phyloP scores from a whole-genome alignment of 2,888 invertebrate genomes.

The Stomorhina lunata region DNA sequence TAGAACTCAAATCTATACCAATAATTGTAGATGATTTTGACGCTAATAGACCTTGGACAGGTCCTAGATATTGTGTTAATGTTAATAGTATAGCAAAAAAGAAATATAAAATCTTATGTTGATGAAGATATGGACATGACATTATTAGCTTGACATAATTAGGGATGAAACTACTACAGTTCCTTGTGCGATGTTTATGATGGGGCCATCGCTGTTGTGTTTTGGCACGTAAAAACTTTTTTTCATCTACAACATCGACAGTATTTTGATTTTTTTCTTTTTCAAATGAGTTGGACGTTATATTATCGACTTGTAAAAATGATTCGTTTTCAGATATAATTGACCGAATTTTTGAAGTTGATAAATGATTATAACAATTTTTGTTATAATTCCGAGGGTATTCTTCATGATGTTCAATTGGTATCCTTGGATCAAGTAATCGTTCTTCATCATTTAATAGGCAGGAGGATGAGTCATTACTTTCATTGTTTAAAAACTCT shows the following conservation, averaged over 20 bases:
- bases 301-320: conserved; percentile 1
- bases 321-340: conserved; percentile 33
- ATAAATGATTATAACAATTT: background rate
- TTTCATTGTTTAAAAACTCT: conserved; percentile 19
- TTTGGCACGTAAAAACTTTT: conserved; percentile 45
- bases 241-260: background rate
- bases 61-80: conserved; percentile 53
- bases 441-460: conserved; percentile 5
- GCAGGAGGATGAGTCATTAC: conserved; percentile 9
- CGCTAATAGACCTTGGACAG: conserved; percentile 47
- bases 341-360: conserved; percentile 23
- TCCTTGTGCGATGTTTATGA: conserved; percentile 41
- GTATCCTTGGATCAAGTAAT: conserved; percentile 7
- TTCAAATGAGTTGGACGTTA: background rate
- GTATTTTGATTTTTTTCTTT: conserved; percentile 2
- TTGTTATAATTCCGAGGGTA: background rate
- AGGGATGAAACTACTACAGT: conserved; percentile 1
- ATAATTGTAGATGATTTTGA: conserved; percentile 38
- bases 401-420: background rate
- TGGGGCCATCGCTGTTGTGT: conserved; percentile 34
- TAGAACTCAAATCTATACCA: conserved; percentile 28
- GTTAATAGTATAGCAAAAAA: conserved; percentile 61
- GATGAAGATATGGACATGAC: conserved; percentile 30
- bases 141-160: conserved; percentile 28
- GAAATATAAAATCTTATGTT: conserved; percentile 46